Percentiles rank a stretch among this genome's conserved stretches.
Conservation (phyloP, 2,797 vertebrate species). For the Holocentrus rufus region DNA sequence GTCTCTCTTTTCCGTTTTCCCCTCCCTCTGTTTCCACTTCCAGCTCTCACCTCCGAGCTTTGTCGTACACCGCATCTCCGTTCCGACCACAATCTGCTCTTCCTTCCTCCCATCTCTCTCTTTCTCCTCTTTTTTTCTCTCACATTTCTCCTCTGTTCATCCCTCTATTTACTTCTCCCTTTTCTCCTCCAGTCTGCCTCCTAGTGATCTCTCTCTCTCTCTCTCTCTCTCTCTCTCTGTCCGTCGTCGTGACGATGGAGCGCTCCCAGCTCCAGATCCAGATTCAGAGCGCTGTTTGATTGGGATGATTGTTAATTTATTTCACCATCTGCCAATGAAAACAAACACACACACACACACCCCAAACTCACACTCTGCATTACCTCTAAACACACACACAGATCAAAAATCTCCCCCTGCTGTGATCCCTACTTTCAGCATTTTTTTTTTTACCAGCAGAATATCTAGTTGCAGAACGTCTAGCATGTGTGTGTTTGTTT, state of each 20-base stretch:
- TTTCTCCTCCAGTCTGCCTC: constrained; percentile 9
- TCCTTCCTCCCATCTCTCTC: not conserved
- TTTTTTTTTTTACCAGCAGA: constrained; percentile 60
- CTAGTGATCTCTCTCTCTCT: not conserved
- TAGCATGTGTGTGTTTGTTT: not conserved
- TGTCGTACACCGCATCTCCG: not conserved
- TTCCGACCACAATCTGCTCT: not conserved
- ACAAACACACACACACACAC: constrained; percentile 8
- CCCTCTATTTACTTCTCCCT: not conserved
- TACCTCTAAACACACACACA: constrained; percentile 43
- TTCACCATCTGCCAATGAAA: constrained; percentile 70
- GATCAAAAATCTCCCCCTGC: constrained; percentile 35
- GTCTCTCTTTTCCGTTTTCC: not conserved
- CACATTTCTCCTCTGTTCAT: not conserved
- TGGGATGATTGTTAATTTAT: constrained; percentile 74
- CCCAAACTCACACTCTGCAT: constrained; percentile 1
- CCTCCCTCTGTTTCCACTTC: not conserved
- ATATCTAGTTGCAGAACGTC: constrained; percentile 43
- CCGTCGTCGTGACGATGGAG: constrained; percentile 45
- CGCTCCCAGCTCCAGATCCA: constrained; percentile 54
- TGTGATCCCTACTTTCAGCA: constrained; percentile 60
- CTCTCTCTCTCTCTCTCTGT: not conserved
- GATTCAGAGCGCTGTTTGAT: constrained; percentile 60
- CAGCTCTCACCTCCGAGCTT: not conserved
- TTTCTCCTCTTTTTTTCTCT: too few species aligned